Conservation (phyloP, 2,113 vertebrate genomes). For the Oenanthe melanoleuca region DNA sequence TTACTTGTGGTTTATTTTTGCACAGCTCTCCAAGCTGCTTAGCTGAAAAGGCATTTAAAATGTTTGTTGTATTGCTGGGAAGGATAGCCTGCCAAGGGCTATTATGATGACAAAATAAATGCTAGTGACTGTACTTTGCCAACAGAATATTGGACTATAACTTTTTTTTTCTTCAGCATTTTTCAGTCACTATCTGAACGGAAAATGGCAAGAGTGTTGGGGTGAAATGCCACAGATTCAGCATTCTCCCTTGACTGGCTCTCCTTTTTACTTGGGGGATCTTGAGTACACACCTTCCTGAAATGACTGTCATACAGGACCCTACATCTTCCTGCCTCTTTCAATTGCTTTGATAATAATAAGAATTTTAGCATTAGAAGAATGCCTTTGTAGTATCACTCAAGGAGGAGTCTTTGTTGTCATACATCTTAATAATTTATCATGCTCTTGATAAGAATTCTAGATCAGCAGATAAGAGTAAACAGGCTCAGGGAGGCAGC, state of each 20-base stretch:
- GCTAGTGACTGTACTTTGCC: not conserved
- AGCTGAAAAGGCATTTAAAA: slow-evolving; percentile 37
- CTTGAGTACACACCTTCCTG: not conserved
- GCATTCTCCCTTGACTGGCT: not conserved
- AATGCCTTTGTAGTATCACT: slow-evolving; percentile 23
- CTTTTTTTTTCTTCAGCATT: slow-evolving; percentile 10
- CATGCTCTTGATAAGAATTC: slow-evolving; percentile 25
- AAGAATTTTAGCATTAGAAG: not conserved
- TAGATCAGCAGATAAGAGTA: slow-evolving; percentile 20
- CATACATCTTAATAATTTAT: slow-evolving; percentile 57
- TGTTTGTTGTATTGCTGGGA: slow-evolving; percentile 20
- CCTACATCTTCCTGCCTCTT: not conserved
- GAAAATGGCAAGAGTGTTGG: not conserved
- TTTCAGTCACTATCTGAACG: not conserved
- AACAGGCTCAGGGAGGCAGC: not conserved
- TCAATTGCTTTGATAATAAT: not conserved
- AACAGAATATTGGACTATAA: slow-evolving; percentile 15
- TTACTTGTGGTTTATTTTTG: slow-evolving; percentile 42
- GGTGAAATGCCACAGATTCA: not conserved
- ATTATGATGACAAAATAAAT: slow-evolving; percentile 54
- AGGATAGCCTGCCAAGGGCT: slow-evolving; percentile 37
- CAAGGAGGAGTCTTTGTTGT: slow-evolving; percentile 25
- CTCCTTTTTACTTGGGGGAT: not conserved
- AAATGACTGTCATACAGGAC: not conserved
- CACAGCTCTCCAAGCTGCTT: not conserved